Evolutionary conservation across 1,140 invertebrate species (phyloP), one percentile per base, ranked within the genome.

Genomic region (Ceratoteleas bidentatus): DNA sequence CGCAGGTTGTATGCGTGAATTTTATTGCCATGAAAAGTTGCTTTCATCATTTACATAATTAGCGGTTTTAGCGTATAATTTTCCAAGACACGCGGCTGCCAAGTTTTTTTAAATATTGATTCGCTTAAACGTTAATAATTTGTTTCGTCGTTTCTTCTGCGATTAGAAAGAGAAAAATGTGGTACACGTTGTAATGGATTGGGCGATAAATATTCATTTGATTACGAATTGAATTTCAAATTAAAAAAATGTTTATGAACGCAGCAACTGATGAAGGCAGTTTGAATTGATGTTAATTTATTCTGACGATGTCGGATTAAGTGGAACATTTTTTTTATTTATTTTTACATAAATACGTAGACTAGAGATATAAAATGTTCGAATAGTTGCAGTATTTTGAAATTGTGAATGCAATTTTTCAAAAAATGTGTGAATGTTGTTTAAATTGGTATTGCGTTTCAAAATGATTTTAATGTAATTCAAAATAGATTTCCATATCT

Each of bases 21-120:
- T 70, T 70, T 70, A 60, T 70, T 70, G 47, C 57, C 13, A 69
- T 61, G 32, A 60, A 43, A 60, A 70, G 7, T 52, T 38, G 6
- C 8, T 38, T 36, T 2, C 7, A 0, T 13, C 10, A 65, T 54
- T 65, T 65, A 13, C 62, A 65, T 65, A 54, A 54, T 54, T 40
- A 49, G 47, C 57, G 36, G n/a, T 64, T 47, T 49, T n/a, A 16
- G 6, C 33, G n/a, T 49, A 57, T 49, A 68, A 57, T 68, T 68
- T 49, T 68, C 9, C 0, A 11, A 6, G 34, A 10, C 45, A 32
- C 15, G 14, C 38, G 10, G 54, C 47, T 40, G 38, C 8, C 9
- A 62, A 60, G 0, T 9, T 50, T 49, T n/a, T 36, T 61, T 6
- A 53, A 53, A 43, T 45, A 60, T 60, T 24, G 57, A 60, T 24